These are phyloP conservation scores for Rhinoptilus africanus DNA, from an alignment of 2,113 vertebrate genomes.

Conservation along the genomic window DNA sequence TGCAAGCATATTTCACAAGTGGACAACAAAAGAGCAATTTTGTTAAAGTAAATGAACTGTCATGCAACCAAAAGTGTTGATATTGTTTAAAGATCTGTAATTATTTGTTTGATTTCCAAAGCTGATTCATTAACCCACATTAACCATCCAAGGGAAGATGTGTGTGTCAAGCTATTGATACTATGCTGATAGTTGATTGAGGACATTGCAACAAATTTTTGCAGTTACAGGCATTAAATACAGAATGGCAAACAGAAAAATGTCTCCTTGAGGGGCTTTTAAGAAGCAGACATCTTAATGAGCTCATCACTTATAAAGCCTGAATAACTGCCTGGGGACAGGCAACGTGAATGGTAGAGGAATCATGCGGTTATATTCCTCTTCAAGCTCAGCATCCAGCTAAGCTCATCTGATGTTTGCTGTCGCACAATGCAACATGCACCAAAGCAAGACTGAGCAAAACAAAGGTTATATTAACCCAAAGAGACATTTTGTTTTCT, in stretches of 20 bases:
- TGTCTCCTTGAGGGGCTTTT: constrained; percentile 40
- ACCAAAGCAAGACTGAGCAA: neutral
- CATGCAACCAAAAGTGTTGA: neutral
- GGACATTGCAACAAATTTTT: neutral
- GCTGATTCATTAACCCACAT: neutral
- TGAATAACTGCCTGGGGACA: constrained; percentile 56
- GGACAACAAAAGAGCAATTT: neutral
- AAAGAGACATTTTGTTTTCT: neutral
- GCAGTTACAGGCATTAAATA: constrained; percentile 31
- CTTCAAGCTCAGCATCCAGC: neutral
- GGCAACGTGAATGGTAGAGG: constrained; percentile 18
- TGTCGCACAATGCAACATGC: neutral
- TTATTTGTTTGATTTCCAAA: neutral
- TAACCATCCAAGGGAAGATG: neutral
- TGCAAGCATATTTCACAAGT: neutral
- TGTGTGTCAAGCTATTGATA: neutral
- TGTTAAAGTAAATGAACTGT: neutral
- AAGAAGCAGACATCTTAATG: constrained; percentile 61
- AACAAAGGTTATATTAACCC: neutral
- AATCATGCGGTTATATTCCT: neutral
- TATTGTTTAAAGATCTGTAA: neutral
- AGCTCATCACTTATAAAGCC: constrained; percentile 63
- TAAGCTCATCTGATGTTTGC: neutral
- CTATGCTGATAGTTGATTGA: neutral
- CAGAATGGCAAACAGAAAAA: constrained; percentile 33